A percentile compares a stretch with the other conserved stretches of the same genome.
phyloP scores from a whole-genome alignment of 2,113 vertebrate genomes.

The Amblyornis subalaris region DNA sequence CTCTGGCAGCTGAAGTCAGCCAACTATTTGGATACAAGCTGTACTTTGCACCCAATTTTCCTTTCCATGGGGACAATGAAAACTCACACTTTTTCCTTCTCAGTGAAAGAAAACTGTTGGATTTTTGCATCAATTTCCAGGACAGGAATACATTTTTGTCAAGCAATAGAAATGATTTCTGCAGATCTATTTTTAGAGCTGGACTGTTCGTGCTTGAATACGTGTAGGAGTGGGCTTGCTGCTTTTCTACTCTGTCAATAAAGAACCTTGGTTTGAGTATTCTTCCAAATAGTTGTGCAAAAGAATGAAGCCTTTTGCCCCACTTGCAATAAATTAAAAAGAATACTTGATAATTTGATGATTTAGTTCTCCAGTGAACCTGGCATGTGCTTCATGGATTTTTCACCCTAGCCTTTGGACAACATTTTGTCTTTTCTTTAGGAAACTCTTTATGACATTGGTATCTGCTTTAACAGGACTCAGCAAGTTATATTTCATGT shows the following conservation, averaged over 20 bases:
- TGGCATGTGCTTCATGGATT: neutral
- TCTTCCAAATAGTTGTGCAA: neutral
- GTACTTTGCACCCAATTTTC: neutral
- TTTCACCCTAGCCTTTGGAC: neutral
- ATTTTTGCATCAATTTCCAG: neutral
- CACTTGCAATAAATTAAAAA: neutral
- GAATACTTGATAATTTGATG: neutral
- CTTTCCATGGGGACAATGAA: neutral
- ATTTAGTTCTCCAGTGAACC: neutral
- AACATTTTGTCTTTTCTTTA: neutral
- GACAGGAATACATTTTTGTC: neutral
- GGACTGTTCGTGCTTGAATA: neutral
- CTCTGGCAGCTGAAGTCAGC: neutral
- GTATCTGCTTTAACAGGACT: neutral
- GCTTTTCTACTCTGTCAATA: neutral
- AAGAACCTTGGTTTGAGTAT: neutral
- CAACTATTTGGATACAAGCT: neutral
- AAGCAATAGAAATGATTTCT: neutral
- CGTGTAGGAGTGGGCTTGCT: neutral
- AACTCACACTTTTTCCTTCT: neutral
- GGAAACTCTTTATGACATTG: neutral
- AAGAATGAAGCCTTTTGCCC: neutral
- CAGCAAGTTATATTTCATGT: neutral
- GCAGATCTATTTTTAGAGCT: neutral
- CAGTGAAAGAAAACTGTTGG: neutral